Conservation (phyloP, 1,140 invertebrate genomes). For the Eufriesea mexicana region DNA sequence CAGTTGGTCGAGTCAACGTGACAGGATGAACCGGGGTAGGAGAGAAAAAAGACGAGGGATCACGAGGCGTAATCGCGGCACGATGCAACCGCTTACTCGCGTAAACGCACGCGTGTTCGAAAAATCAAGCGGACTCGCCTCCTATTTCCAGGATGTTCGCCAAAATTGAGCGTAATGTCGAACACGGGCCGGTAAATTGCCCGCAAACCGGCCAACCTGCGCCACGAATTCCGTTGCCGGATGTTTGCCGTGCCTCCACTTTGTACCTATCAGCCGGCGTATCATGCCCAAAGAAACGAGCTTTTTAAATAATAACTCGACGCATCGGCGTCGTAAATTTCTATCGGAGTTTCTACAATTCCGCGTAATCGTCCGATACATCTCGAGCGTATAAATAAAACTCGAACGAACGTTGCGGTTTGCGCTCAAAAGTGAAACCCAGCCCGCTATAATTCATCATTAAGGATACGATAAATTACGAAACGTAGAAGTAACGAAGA, state of each 20-base stretch:
- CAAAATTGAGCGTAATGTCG: slow-evolving; percentile 23
- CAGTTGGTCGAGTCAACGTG: slow-evolving; percentile 55
- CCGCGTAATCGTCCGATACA: neutral
- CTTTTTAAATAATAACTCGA: neutral
- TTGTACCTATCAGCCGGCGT: neutral
- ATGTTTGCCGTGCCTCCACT: neutral
- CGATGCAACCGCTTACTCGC: slow-evolving; percentile 49
- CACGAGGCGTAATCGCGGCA: slow-evolving; percentile 43
- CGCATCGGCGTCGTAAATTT: neutral
- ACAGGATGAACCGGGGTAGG: slow-evolving; percentile 39
- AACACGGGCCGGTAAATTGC: slow-evolving; percentile 18
- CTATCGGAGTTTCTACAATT: neutral
- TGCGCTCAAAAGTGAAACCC: neutral
- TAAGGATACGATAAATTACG: slow-evolving; percentile 15
- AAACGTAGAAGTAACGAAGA: neutral
- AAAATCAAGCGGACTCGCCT: slow-evolving; percentile 8
- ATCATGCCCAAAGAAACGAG: neutral
- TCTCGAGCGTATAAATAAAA: neutral
- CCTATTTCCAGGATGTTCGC: slow-evolving; percentile 9
- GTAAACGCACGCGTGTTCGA: slow-evolving; percentile 27
- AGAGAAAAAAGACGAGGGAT: slow-evolving; percentile 14
- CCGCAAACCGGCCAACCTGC: neutral
- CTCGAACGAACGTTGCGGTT: neutral
- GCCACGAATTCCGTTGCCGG: neutral
- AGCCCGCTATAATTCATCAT: slow-evolving; percentile 7